Conservation (phyloP, 64 coral and sea anemone species). For the Cladopsammia gracilis region DNA sequence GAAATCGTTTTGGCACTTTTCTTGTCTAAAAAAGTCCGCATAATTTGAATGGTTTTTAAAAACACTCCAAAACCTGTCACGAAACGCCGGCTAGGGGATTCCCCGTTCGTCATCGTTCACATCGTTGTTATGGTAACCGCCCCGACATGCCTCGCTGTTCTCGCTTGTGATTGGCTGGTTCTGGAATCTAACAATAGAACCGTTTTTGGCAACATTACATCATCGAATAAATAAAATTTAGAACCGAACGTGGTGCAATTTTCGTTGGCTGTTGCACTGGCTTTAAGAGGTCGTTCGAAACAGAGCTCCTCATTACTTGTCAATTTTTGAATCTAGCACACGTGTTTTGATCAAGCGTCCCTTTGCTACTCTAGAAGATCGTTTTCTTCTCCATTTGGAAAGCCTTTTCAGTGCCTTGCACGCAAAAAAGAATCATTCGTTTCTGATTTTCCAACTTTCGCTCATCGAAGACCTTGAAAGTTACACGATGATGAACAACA, state of each 20-base stretch:
- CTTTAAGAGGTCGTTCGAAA: background rate
- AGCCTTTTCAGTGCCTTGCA: background rate
- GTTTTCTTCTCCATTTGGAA: background rate
- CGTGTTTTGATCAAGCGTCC: background rate
- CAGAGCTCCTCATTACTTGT: background rate
- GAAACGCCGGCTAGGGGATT: conserved; percentile 56
- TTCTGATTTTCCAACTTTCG: background rate
- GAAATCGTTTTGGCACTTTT: background rate
- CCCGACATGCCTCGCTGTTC: conserved; percentile 53
- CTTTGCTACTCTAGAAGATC: background rate
- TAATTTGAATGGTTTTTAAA: background rate
- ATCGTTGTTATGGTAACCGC: conserved; percentile 47
- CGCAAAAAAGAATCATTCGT: background rate
- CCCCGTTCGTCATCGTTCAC: conserved; percentile 63
- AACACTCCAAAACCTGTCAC: conserved; percentile 3
- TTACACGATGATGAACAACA: background rate
- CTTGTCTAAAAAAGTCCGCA: background rate
- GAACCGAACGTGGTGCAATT: conserved; percentile 66
- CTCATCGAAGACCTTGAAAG: background rate
- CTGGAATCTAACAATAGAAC: background rate
- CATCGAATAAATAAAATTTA: conserved; percentile 58
- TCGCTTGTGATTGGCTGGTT: conserved; percentile 44
- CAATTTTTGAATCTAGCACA: background rate
- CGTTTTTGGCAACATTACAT: conserved; percentile 75
- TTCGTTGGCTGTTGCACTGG: conserved; percentile 48